Percentiles rank a stretch among this genome's conserved stretches.
phyloP scores from a whole-genome alignment of 2,888 invertebrate species.

The Apotomis capreana region DNA sequence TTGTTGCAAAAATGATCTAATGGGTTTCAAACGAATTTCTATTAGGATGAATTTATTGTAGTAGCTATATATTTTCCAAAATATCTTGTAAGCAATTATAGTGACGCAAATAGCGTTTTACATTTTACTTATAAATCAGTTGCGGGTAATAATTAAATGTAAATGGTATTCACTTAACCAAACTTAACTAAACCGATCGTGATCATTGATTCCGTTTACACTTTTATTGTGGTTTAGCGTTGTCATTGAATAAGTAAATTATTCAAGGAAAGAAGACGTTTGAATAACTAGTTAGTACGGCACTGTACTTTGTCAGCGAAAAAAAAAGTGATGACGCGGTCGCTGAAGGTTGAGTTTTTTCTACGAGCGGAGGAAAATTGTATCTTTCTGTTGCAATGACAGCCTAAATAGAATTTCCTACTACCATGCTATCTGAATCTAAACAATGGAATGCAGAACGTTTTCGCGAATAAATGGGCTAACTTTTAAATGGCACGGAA shows the following conservation, averaged over 20 bases:
- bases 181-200: not conserved
- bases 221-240: slow-evolving; percentile 5
- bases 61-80: too few relatives aligned
- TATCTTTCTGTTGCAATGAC: slow-evolving; percentile 14
- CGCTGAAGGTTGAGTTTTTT: slow-evolving; percentile 32
- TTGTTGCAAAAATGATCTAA: too few relatives aligned
- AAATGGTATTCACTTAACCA: not conserved
- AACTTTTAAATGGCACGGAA: slow-evolving; percentile 13
- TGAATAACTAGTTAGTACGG: slow-evolving; percentile 13
- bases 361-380: slow-evolving; percentile 22
- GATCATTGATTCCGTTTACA: not conserved
- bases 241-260: slow-evolving; percentile 22
- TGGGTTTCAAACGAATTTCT: too few relatives aligned
- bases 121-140: too few relatives aligned
- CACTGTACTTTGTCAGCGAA: slow-evolving; percentile 11
- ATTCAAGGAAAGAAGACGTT: slow-evolving; percentile 16
- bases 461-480: not conserved
- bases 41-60: too few relatives aligned
- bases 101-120: too few relatives aligned
- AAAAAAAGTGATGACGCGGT: slow-evolving; percentile 33
- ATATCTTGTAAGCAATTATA: too few relatives aligned
- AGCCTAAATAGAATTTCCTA: slow-evolving; percentile 12
- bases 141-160: too few relatives aligned
- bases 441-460: not conserved
- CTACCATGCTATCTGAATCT: slow-evolving; percentile 11